phyloP scores from a whole-genome alignment of 2,113 vertebrate species.

The Pterocles gutturalis region DNA sequence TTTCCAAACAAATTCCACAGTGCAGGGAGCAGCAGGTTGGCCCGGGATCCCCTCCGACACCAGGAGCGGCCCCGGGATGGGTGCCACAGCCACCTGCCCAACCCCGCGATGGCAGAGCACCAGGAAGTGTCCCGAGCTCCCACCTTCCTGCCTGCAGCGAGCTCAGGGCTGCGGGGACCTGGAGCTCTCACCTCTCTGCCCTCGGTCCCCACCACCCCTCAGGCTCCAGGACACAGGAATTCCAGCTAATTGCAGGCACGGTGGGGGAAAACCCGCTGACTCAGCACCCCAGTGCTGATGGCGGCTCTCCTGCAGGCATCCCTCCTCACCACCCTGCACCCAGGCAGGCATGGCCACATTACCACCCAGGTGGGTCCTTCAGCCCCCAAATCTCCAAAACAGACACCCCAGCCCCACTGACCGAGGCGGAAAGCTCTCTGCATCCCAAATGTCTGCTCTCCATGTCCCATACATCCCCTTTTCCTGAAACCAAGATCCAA shows the following conservation, averaged over 20 bases:
- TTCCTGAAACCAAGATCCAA: background rate
- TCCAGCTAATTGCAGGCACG: background rate
- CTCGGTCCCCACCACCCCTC: background rate
- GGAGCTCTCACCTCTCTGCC: background rate
- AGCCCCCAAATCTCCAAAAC: background rate
- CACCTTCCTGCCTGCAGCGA: background rate
- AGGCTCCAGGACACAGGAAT: background rate
- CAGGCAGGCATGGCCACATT: accelerated
- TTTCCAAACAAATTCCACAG: conserved; percentile 46
- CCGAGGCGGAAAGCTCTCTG: background rate
- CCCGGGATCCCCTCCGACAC: background rate
- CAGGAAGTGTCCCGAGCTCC: background rate
- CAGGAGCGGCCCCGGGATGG: background rate
- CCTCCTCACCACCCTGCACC: background rate
- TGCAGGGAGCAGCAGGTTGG: background rate
- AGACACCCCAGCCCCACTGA: background rate
- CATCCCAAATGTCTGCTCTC: background rate
- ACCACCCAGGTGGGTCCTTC: background rate
- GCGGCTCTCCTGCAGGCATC: background rate
- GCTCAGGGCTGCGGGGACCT: accelerated
- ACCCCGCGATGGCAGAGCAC: background rate
- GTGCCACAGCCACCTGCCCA: background rate
- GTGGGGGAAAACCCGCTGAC: background rate
- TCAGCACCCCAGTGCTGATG: background rate
- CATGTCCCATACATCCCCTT: accelerated